Percentiles rank a stretch among this genome's conserved stretches.
These are phyloP conservation scores for Portunus trituberculatus DNA, from an alignment of 1,140 invertebrate genomes.

Conservation along the genomic window DNA sequence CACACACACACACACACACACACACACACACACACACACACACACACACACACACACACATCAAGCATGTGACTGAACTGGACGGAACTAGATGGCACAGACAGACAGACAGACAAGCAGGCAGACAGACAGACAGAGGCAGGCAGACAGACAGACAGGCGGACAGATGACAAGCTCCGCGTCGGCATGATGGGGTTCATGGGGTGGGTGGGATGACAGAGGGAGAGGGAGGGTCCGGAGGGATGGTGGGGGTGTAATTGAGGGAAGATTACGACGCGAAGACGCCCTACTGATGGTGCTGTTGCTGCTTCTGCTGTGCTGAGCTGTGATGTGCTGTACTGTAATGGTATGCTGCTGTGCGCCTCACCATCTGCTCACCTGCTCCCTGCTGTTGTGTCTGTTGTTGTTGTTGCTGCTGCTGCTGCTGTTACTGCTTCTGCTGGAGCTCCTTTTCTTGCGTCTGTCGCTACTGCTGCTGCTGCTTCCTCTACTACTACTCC, in stretches of 20 bases:
- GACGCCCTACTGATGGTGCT: neutral
- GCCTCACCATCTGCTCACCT: constrained; percentile 40
- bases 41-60: constrained; percentile 35
- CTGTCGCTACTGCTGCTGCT: constrained; percentile 27
- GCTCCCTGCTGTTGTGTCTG: neutral
- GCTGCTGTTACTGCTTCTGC: neutral
- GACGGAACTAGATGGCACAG: neutral
- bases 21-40: neutral
- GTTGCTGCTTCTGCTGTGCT: neutral
- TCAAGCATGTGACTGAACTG: neutral
- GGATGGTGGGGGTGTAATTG: neutral
- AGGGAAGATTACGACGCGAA: neutral
- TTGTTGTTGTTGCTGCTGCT: neutral
- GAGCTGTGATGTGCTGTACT: no score
- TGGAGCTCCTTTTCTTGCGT: neutral
- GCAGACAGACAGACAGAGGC: neutral
- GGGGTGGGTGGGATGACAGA: neutral
- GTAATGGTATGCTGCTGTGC: neutral
- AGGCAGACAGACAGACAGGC: neutral
- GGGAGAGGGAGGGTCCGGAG: neutral
- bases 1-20: neutral
- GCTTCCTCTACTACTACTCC: neutral
- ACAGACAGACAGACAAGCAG: neutral
- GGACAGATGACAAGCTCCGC: neutral
- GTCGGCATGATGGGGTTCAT: neutral